A percentile compares a stretch with the other conserved stretches of the same genome.
phyloP scores from a whole-genome alignment of 2,113 vertebrate species.

The Anhinga anhinga region DNA sequence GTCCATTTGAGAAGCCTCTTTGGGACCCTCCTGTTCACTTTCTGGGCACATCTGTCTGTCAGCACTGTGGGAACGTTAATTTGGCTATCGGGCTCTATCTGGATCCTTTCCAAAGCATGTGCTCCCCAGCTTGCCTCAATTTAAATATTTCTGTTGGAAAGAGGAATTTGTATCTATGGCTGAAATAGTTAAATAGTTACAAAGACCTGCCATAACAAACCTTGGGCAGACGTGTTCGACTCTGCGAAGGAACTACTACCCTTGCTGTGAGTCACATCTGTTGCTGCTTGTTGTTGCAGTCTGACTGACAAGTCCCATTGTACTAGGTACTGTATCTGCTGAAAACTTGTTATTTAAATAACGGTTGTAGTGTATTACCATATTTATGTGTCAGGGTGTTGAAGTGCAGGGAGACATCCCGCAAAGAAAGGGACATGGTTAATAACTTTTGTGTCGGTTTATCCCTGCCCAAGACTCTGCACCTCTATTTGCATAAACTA shows the following conservation, averaged over 20 bases:
- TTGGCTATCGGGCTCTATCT: constrained; percentile 31
- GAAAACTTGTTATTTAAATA: not conserved
- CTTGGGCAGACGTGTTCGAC: not conserved
- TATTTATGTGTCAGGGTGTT: not conserved
- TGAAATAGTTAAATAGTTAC: not conserved
- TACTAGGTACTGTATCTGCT: not conserved
- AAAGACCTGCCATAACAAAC: not conserved
- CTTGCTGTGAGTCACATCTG: not conserved
- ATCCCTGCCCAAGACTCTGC: not conserved
- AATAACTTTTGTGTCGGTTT: not conserved
- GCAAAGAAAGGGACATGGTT: not conserved
- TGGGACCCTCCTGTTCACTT: constrained; percentile 40
- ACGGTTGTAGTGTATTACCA: fast-evolving
- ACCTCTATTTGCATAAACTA: not conserved
- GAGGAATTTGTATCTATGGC: not conserved
- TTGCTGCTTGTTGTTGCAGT: not conserved
- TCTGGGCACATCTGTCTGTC: constrained; percentile 44
- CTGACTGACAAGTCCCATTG: not conserved
- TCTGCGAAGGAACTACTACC: not conserved
- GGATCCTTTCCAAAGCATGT: constrained; percentile 41
- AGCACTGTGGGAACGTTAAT: constrained; percentile 42
- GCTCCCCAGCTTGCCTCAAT: constrained; percentile 48
- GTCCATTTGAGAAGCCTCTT: not conserved
- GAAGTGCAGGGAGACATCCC: not conserved
- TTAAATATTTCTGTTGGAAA: constrained; percentile 24